Conservation (phyloP, 1,140 invertebrate genomes). For the Gonioctena quinquepunctata region DNA sequence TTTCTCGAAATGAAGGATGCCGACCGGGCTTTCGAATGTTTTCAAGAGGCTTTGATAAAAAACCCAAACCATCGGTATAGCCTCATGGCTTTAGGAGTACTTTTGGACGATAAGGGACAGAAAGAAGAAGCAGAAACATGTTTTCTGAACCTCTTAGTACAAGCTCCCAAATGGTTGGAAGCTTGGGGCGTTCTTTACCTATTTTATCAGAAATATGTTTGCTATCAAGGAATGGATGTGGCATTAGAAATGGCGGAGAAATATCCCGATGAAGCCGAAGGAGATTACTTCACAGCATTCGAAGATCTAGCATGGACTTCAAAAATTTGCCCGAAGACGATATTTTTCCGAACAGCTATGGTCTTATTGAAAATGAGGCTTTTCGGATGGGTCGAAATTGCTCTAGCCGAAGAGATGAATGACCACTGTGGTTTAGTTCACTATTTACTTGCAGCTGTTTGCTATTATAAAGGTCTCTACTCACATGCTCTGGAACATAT, state of each 20-base stretch:
- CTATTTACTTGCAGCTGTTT: slow-evolving; percentile 6
- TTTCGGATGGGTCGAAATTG: slow-evolving; percentile 41
- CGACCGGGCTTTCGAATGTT: slow-evolving; percentile 41
- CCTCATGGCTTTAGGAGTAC: not conserved
- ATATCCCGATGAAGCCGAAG: slow-evolving; percentile 16
- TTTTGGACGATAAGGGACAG: slow-evolving; percentile 35
- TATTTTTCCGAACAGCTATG: slow-evolving; percentile 40
- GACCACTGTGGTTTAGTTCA: not conserved
- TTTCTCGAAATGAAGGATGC: slow-evolving; percentile 31
- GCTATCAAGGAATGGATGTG: slow-evolving; percentile 40
- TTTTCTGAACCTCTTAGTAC: slow-evolving; percentile 38
- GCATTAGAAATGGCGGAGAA: slow-evolving; percentile 43
- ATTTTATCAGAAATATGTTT: slow-evolving; percentile 38
- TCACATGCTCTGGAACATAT: slow-evolving; percentile 43
- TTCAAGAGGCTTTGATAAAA: slow-evolving; percentile 34
- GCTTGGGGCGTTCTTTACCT: slow-evolving; percentile 41
- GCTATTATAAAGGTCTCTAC: slow-evolving; percentile 1
- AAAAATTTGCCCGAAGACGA: slow-evolving; percentile 31
- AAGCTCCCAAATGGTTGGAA: slow-evolving; percentile 38
- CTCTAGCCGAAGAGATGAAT: slow-evolving; percentile 34
- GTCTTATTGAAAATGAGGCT: slow-evolving; percentile 44
- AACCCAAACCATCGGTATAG: slow-evolving; percentile 36
- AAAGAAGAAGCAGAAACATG: slow-evolving; percentile 44
- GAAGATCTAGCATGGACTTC: slow-evolving; percentile 45
- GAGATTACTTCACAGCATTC: slow-evolving; percentile 31